A percentile compares a stretch with the other conserved stretches of the same genome.
Conservation (phyloP, 1,140 invertebrate genomes). For the Anoplolepis gracilipes region DNA sequence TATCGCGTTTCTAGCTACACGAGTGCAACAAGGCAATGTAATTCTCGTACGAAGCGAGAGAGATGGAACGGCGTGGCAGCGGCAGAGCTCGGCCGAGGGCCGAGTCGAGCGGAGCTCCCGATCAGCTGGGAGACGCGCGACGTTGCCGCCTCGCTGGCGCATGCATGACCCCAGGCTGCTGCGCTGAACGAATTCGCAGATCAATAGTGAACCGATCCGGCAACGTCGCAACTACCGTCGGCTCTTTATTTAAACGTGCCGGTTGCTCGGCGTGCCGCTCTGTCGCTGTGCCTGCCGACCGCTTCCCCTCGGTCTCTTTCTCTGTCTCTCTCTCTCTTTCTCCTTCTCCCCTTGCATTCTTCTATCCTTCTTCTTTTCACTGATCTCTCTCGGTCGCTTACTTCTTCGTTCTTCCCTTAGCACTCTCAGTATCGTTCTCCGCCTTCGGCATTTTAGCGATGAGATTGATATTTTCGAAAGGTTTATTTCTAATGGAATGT, state of each 20-base stretch:
- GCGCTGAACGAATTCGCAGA: constrained; percentile 40
- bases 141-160: constrained; percentile 44
- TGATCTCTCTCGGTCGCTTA: not conserved
- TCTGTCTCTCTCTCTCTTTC: constrained; percentile 25
- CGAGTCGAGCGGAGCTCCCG: constrained; percentile 56
- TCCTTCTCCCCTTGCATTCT: not conserved
- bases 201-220: constrained; percentile 74
- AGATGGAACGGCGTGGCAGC: not conserved
- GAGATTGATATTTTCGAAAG: constrained; percentile 49
- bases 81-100: constrained; percentile 38
- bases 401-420: not conserved
- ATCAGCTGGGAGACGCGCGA: constrained; percentile 69
- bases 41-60: not conserved
- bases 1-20: constrained; percentile 53
- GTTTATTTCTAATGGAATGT: not conserved
- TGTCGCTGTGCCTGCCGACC: constrained; percentile 4
- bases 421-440: constrained; percentile 15
- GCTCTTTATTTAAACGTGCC: constrained; percentile 75
- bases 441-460: constrained; percentile 27
- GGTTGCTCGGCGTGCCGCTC: constrained; percentile 58
- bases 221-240: constrained; percentile 76
- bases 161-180: constrained; percentile 58
- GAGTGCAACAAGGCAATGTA: not conserved
- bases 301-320: constrained; percentile 55
- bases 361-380: not conserved